Evolutionary conservation across 1,140 invertebrate genomes (phyloP), one percentile per base, ranked within the genome.

Genomic region (Metaphire vulgaris): DNA sequence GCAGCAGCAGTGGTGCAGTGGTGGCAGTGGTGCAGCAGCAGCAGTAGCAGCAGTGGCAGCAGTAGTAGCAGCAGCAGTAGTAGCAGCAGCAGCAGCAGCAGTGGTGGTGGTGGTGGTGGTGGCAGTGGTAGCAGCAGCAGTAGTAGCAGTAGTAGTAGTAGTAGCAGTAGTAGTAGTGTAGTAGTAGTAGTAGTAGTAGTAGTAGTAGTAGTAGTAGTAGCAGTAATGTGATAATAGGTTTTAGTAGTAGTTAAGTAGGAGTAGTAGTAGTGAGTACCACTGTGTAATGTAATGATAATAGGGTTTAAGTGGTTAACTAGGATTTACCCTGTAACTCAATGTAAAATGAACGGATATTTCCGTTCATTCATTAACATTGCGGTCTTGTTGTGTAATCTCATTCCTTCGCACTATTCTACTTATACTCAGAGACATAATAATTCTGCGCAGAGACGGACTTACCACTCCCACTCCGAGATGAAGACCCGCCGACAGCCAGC

Each of bases 401-500:
- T n/a, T n/a, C n/a, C n/a, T n/a, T n/a, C n/a, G n/a, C n/a, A n/a
- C n/a, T n/a, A n/a, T n/a, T n/a, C n/a, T n/a, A n/a, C n/a, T n/a
- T n/a, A n/a, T n/a, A n/a, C n/a, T n/a, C n/a, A n/a, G n/a, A n/a
- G n/a, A n/a, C n/a, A n/a, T n/a, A n/a, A n/a, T n/a, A n/a, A n/a
- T n/a, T n/a, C n/a, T n/a, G n/a, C n/a, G n/a, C n/a, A n/a, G n/a
- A 56, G 41, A 41, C 16, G 28, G 1, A 26, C 72, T 73, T 21
- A 73, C 72, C 15, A 73, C 41, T 26, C 33, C 56, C 14, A 73
- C 34, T 33, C 72, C 72, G 26, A 73, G 32, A 41, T 73, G 72
- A 26, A 73, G 56, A 29, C 72, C 72, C 2, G 72, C 72, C 16
- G 72, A 34, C 72, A 73, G 32, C 72, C 72, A 73, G 34, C 72